phyloP scores from a whole-genome alignment of 2,888 invertebrate species.

The Microchrysa polita region DNA sequence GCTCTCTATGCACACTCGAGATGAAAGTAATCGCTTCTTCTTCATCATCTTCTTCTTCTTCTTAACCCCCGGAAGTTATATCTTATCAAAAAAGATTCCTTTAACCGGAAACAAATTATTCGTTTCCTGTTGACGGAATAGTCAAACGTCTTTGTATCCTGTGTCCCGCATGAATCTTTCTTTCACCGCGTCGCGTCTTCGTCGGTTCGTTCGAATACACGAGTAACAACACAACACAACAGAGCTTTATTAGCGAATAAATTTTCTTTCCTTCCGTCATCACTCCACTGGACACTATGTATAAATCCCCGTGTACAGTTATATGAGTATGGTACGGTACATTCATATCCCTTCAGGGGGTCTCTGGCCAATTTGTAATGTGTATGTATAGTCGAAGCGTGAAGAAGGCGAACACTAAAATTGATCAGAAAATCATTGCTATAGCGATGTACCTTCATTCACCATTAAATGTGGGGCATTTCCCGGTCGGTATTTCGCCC shows the following conservation, averaged over 20 bases:
- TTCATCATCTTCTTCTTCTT: too few species aligned
- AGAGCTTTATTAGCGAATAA: constrained; percentile 41
- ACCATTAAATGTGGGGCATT: not conserved
- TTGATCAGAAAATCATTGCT: not conserved
- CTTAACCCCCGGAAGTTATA: constrained; percentile 7
- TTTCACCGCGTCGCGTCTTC: too few species aligned
- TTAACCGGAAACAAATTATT: constrained; percentile 43
- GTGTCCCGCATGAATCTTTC: not conserved
- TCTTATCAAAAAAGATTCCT: constrained; percentile 23
- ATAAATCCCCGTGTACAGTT: not conserved
- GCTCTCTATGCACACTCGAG: not conserved
- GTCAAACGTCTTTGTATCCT: constrained; percentile 14
- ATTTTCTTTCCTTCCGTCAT: constrained; percentile 16
- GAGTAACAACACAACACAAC: constrained; percentile 28
- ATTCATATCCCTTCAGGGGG: constrained; percentile 17
- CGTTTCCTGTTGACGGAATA: constrained; percentile 27
- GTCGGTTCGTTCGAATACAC: too few species aligned
- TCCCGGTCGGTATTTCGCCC: not conserved
- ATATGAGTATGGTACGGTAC: not conserved
- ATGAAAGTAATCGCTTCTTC: not conserved
- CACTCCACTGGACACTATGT: not conserved
- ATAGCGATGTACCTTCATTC: constrained; percentile 18
- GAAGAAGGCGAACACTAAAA: constrained; percentile 22
- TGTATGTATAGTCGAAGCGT: not conserved
- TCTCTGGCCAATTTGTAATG: constrained; percentile 24